These are phyloP conservation scores for Nannobrachium achirus DNA, from an alignment of 2,113 vertebrate species.

Conservation along the genomic window DNA sequence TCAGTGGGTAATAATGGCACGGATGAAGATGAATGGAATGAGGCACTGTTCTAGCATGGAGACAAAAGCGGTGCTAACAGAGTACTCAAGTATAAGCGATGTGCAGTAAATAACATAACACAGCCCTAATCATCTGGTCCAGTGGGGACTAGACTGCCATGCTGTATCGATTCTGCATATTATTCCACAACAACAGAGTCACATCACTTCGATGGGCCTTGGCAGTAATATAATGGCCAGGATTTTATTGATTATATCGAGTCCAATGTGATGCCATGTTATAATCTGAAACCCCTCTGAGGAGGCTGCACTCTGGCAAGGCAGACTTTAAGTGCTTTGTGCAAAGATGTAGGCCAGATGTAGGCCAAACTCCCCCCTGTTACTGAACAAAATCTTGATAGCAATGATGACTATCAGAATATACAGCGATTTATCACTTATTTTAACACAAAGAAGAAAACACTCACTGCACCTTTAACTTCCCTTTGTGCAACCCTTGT, in stretches of 20 bases:
- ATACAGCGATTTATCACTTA: too few relatives aligned
- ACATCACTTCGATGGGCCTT: conserved; percentile 21
- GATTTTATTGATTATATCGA: conserved; percentile 32
- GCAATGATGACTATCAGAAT: too few relatives aligned
- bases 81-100: background rate
- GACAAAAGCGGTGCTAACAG: background rate
- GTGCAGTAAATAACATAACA: background rate
- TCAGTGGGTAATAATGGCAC: background rate
- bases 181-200: conserved; percentile 21
- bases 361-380: too few relatives aligned
- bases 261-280: conserved; percentile 15
- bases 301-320: background rate
- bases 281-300: background rate
- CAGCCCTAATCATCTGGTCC: conserved; percentile 19
- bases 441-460: too few relatives aligned
- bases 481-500: too few relatives aligned
- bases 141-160: conserved; percentile 4
- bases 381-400: too few relatives aligned
- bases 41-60: background rate
- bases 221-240: conserved; percentile 24
- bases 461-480: too few relatives aligned
- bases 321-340: background rate
- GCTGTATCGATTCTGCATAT: conserved; percentile 41
- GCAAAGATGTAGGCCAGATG: too few relatives aligned
- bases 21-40: conserved; percentile 7